These are phyloP conservation scores for Dufourea novaeangliae DNA, from an alignment of 1,140 invertebrate genomes.

Conservation along the genomic window DNA sequence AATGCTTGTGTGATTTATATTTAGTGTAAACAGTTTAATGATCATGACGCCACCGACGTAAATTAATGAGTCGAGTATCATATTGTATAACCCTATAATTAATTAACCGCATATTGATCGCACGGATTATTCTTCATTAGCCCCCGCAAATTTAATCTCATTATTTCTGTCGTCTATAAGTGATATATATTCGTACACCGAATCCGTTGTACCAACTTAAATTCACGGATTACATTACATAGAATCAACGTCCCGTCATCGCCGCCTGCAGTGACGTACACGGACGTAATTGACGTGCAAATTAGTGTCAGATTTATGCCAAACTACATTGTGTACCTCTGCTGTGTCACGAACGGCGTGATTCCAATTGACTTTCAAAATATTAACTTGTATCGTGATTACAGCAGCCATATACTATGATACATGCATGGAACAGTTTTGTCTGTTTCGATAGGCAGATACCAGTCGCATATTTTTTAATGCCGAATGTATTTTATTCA, in stretches of 20 bases:
- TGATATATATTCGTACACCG: neutral
- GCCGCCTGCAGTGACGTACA: neutral
- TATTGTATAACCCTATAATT: neutral
- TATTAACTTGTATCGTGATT: neutral
- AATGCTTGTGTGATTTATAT: neutral
- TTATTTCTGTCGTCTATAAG: constrained; percentile 30
- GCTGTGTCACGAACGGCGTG: neutral
- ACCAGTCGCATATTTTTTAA: too few species aligned
- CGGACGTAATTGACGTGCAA: constrained; percentile 7
- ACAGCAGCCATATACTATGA: neutral
- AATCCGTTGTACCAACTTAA: neutral
- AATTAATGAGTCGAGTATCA: neutral
- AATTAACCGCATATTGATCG: constrained; percentile 6
- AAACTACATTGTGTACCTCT: neutral
- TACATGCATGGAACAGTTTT: neutral
- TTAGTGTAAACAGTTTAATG: neutral
- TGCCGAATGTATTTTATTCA: too few species aligned
- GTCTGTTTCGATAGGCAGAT: neutral
- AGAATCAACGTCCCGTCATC: neutral
- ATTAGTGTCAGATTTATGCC: constrained; percentile 13
- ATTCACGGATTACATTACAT: constrained; percentile 16
- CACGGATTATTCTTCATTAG: constrained; percentile 19
- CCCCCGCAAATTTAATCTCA: neutral
- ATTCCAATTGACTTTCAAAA: constrained; percentile 2
- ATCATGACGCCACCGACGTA: neutral